phyloP scores from a whole-genome alignment of 2,888 invertebrate species.

The Coelinius sp. region DNA sequence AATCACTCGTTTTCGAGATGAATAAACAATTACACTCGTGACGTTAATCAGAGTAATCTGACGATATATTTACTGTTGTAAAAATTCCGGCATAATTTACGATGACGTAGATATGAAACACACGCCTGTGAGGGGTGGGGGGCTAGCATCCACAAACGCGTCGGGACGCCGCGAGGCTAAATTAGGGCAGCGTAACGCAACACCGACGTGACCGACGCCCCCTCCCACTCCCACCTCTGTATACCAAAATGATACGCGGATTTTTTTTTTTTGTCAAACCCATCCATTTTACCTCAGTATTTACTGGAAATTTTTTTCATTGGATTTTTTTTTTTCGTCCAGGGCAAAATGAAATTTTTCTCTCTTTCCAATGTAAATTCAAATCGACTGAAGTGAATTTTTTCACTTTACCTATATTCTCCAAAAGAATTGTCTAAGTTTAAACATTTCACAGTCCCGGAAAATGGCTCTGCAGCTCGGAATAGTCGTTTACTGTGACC shows the following conservation, averaged over 20 bases:
- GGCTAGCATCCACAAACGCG: slow-evolving; percentile 58
- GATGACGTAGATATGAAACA: slow-evolving; percentile 51
- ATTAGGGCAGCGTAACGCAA: slow-evolving; percentile 71
- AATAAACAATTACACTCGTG: neutral
- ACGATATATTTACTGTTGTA: neutral
- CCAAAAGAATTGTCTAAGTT: slow-evolving; percentile 62
- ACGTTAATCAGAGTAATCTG: neutral
- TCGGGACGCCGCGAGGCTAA: slow-evolving; percentile 63
- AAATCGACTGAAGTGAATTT: no score
- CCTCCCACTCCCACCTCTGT: slow-evolving; percentile 27
- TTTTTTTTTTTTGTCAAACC: neutral
- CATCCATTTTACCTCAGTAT: neutral
- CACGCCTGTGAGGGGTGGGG: slow-evolving; percentile 42
- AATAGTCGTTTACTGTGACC: slow-evolving; percentile 60
- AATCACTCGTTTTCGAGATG: no score
- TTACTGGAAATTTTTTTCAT: neutral
- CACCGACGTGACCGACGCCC: slow-evolving; percentile 58
- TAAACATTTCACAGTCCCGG: slow-evolving; percentile 61
- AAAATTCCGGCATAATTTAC: slow-evolving; percentile 49
- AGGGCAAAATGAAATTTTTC: no score
- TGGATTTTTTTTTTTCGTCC: no score
- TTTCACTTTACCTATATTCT: no score
- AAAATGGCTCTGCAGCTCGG: slow-evolving; percentile 65
- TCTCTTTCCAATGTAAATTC: no score
- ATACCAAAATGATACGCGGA: neutral